Conservation (phyloP, 2,113 vertebrate species). For the Dicentrarchus labrax region DNA sequence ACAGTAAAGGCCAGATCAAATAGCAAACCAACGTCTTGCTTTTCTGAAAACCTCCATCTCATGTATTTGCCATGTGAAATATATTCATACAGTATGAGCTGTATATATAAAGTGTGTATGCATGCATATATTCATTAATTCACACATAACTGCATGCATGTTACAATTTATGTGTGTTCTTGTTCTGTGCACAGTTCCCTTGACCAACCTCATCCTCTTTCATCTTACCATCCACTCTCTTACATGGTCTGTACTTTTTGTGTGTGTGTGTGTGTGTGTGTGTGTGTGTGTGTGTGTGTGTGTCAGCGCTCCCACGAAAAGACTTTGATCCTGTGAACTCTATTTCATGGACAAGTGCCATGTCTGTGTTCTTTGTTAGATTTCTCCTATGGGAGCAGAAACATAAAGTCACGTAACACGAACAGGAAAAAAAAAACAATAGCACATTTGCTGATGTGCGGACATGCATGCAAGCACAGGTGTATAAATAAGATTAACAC, state of each 20-base stretch:
- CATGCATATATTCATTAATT: neutral
- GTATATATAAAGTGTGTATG: no score
- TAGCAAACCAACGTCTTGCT: neutral
- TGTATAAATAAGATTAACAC: conserved; percentile 33
- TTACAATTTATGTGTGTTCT: neutral
- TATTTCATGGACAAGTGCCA: conserved; percentile 25
- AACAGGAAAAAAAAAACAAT: conserved; percentile 20
- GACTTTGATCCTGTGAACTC: neutral
- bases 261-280: neutral
- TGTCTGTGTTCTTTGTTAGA: conserved; percentile 41
- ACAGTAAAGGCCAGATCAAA: neutral
- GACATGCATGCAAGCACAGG: conserved; percentile 11
- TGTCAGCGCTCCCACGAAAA: conserved; percentile 13
- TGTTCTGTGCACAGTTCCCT: neutral
- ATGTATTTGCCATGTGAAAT: conserved; percentile 1
- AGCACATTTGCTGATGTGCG: neutral
- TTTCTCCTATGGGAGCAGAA: conserved; percentile 14
- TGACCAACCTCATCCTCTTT: neutral
- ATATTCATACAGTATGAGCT: neutral
- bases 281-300: neutral
- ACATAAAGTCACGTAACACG: conserved; percentile 18
- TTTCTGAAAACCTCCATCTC: neutral
- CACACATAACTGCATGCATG: neutral
- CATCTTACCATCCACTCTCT: neutral
- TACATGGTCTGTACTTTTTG: neutral